phyloP scores from a whole-genome alignment of 2,888 invertebrate species.

The Hofmannophila pseudospretella region DNA sequence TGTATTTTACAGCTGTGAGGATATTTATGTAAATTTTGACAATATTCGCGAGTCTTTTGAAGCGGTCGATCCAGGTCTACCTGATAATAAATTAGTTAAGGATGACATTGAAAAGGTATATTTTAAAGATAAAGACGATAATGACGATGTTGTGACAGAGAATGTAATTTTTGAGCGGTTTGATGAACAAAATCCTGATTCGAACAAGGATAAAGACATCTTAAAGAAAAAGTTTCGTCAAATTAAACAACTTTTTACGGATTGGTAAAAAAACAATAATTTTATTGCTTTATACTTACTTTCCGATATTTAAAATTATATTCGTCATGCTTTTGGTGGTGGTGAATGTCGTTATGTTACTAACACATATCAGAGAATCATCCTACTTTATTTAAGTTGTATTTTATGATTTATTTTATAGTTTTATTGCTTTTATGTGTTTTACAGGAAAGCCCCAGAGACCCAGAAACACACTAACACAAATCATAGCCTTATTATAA shows the following conservation, averaged over 20 bases:
- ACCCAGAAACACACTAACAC: conserved; percentile 69
- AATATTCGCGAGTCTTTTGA: conserved; percentile 8
- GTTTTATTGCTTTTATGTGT: conserved; percentile 66
- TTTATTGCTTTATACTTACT: too few relatives aligned
- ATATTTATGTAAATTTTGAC: conserved; percentile 21
- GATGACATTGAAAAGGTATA: too few relatives aligned
- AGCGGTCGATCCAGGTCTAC: too few relatives aligned
- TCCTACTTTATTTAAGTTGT: conserved; percentile 25
- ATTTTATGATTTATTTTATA: conserved; percentile 31
- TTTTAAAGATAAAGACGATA: not conserved
- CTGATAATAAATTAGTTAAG: too few relatives aligned
- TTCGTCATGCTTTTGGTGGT: conserved; percentile 24
- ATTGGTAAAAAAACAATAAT: conserved; percentile 28
- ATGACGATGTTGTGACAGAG: conserved; percentile 5
- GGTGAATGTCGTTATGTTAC: conserved; percentile 22
- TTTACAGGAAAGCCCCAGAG: conserved; percentile 73
- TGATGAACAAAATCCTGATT: conserved; percentile 9
- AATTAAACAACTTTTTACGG: conserved; percentile 35
- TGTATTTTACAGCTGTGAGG: conserved; percentile 40
- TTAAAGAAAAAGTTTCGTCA: conserved; percentile 43
- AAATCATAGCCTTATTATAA: conserved; percentile 60
- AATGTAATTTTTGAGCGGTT: conserved; percentile 19
- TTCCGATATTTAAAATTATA: too few relatives aligned
- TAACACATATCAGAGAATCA: conserved; percentile 16
- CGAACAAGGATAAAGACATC: conserved; percentile 12